These are phyloP conservation scores for Gambelia wislizenii DNA, from an alignment of 2,797 vertebrate genomes.

Conservation along the genomic window DNA sequence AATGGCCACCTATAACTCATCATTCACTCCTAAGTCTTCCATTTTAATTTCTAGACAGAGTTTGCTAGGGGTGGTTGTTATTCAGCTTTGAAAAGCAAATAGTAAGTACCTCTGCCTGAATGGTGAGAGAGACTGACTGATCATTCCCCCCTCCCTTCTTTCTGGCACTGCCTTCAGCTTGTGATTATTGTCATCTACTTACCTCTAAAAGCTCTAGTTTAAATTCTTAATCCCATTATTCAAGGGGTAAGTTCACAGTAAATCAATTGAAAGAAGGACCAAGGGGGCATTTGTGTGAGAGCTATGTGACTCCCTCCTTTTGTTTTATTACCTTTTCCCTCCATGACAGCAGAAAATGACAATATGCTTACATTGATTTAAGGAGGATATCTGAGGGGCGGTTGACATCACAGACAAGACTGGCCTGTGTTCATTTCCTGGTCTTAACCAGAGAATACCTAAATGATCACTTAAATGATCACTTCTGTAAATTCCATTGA, in stretches of 20 bases:
- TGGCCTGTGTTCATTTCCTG: neutral
- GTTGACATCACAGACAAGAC: neutral
- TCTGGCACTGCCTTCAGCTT: slow-evolving; percentile 43
- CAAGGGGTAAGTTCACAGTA: slow-evolving; percentile 35
- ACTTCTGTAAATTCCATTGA: no score
- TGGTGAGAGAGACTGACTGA: no score
- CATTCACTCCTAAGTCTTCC: slow-evolving; percentile 7
- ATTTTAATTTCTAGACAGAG: slow-evolving; percentile 50
- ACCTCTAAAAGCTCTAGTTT: slow-evolving; percentile 28
- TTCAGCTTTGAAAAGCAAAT: neutral
- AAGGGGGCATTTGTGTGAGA: neutral
- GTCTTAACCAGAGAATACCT: no score
- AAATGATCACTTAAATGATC: no score
- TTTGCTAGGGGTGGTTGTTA: neutral
- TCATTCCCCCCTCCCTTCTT: slow-evolving; percentile 17
- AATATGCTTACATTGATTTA: neutral
- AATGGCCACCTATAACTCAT: slow-evolving; percentile 41
- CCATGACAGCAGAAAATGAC: neutral
- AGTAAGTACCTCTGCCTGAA: slow-evolving; percentile 26
- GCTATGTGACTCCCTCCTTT: neutral
- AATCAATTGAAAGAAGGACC: slow-evolving; percentile 5
- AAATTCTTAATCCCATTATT: slow-evolving; percentile 11
- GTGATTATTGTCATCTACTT: slow-evolving; percentile 37
- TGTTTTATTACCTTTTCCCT: neutral
- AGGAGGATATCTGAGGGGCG: neutral